phyloP scores from a whole-genome alignment of 2,113 vertebrate species.

The Galemys pyrenaicus region DNA sequence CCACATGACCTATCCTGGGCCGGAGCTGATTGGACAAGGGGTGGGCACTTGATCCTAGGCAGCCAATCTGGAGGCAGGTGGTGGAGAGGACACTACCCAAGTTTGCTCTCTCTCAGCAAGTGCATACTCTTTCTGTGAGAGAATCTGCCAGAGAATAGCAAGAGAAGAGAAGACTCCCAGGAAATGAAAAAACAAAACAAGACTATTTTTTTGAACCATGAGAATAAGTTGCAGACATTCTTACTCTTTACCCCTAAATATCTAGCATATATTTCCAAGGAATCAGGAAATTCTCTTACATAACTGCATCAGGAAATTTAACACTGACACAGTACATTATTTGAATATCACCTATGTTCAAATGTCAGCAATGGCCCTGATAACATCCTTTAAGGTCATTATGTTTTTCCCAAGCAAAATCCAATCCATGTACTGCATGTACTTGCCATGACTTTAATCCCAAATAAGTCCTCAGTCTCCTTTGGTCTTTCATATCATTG shows the following conservation, averaged over 20 bases:
- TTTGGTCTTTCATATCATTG: not conserved
- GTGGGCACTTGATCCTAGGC: not conserved
- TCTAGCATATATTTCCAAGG: not conserved
- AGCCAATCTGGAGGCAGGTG: constrained; percentile 4
- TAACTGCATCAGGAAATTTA: constrained; percentile 3
- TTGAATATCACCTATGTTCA: not conserved
- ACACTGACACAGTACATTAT: not conserved
- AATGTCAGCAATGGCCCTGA: not conserved
- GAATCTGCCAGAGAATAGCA: not conserved
- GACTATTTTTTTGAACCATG: not conserved
- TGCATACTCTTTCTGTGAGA: not conserved
- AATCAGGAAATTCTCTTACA: not conserved
- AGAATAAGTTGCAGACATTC: not conserved
- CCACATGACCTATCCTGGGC: not conserved
- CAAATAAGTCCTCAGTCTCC: not conserved
- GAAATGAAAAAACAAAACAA: not conserved
- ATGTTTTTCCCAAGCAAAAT: not conserved
- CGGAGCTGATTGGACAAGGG: constrained; percentile 19
- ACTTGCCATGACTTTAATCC: not conserved
- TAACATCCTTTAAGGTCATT: not conserved
- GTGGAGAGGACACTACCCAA: not conserved
- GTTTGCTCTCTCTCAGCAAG: not conserved
- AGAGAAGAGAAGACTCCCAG: not conserved
- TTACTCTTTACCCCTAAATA: not conserved
- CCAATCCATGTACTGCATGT: not conserved